A percentile compares a stretch with the other conserved stretches of the same genome.
phyloP scores from a whole-genome alignment of 92 coral and sea anemone species.

The Siderastrea siderea region DNA sequence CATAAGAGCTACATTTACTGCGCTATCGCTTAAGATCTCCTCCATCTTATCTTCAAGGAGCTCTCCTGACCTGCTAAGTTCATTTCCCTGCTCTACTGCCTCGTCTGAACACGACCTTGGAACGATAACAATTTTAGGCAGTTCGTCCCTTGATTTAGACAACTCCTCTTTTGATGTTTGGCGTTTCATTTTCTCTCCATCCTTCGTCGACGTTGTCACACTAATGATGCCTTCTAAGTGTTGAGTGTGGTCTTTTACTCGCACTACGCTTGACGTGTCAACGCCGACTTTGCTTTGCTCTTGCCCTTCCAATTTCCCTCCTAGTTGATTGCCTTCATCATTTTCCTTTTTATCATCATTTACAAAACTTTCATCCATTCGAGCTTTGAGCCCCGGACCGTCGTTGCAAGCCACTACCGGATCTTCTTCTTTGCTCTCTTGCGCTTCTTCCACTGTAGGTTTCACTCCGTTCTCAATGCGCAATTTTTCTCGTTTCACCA shows the following conservation, averaged over 20 bases:
- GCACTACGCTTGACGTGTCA: constrained; percentile 86
- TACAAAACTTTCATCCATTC: background rate
- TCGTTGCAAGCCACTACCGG: background rate
- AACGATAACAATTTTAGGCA: constrained; percentile 38
- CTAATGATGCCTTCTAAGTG: constrained; percentile 86
- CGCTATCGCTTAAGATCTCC: constrained; percentile 51
- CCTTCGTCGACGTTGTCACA: constrained; percentile 67
- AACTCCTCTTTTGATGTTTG: constrained; percentile 21
- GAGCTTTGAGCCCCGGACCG: background rate
- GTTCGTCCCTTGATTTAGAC: background rate
- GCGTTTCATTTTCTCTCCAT: constrained; percentile 51
- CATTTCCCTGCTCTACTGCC: background rate
- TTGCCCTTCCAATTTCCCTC: background rate
- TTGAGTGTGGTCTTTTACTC: constrained; percentile 84
- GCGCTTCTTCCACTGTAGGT: background rate
- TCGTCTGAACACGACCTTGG: constrained; percentile 34
- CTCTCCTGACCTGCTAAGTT: background rate
- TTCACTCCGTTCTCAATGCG: constrained; percentile 59
- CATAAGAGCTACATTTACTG: constrained; percentile 57
- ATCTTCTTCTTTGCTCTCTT: background rate
- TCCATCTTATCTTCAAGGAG: constrained; percentile 24
- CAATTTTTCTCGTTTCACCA: constrained; percentile 59
- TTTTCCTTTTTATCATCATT: background rate
- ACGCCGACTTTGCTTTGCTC: constrained; percentile 46
- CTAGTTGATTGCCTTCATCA: background rate